Conservation (phyloP, 2,113 vertebrate species). For the Phaetusa simplex region DNA sequence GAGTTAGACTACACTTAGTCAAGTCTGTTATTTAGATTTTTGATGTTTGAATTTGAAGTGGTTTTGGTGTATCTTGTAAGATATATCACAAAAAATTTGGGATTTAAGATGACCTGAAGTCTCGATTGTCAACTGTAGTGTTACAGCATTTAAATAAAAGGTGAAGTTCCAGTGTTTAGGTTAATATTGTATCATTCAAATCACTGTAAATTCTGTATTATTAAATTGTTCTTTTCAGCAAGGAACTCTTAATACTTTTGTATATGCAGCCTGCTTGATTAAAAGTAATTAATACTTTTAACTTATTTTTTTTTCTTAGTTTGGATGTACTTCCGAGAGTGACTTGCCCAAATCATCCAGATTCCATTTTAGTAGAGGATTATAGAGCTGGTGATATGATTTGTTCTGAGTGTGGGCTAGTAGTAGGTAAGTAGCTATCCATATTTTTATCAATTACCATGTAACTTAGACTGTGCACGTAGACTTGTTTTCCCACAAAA, state of each 20-base stretch:
- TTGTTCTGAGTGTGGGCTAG: slow-evolving; percentile 96
- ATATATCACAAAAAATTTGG: background rate
- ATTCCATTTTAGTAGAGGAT: slow-evolving; percentile 95
- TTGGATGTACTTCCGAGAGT: slow-evolving; percentile 91
- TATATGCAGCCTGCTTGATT: background rate
- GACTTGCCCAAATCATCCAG: slow-evolving; percentile 95
- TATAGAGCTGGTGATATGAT: slow-evolving; percentile 99
- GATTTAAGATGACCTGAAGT: background rate
- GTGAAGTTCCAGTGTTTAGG: background rate
- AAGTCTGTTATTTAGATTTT: background rate
- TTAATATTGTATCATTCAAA: background rate
- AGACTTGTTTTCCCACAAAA: background rate
- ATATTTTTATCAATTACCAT: background rate
- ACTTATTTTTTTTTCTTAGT: slow-evolving; percentile 63
- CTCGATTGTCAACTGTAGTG: background rate
- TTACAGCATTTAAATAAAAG: background rate
- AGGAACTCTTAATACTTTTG: background rate
- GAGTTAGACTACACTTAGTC: background rate
- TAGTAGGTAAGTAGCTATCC: slow-evolving; percentile 85
- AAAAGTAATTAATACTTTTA: background rate
- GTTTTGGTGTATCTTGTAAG: background rate
- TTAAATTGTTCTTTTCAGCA: background rate
- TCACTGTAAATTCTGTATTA: background rate
- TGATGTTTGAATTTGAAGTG: background rate
- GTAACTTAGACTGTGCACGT: background rate